Evolutionary conservation across 2,797 vertebrate genomes (phyloP), one percentile per base, ranked within the genome.

Genomic region (Cottoperca gobio): DNA sequence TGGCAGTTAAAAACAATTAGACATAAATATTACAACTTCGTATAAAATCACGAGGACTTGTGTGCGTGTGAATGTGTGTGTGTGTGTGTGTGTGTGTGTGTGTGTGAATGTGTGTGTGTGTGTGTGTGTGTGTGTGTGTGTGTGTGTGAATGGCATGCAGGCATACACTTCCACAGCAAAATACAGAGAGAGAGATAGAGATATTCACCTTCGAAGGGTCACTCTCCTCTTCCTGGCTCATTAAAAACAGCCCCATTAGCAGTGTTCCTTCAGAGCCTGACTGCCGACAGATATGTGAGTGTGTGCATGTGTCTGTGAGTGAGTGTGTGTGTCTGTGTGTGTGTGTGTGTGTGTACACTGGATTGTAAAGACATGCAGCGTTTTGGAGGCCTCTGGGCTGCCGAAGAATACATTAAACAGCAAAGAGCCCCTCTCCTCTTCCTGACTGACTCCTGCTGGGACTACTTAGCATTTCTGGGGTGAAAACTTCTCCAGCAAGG

Each of bases 381-480:
- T 92, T 93, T 91, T 89, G 88, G 88, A 93, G 91, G 92, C 92
- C 92, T 94, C 86, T 88, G 83, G 88, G 91, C 90, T 89, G 85
- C 86, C 50, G 73, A 88, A 89, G 93, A 94, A 94, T 94, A 94
- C 87, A 94, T 94, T 93, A 93, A 94, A 92, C 91, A 86, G 87
- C 88, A 92, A 90, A 92, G 89, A 92, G 88, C 86, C 84, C 83
- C 84, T 89, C 87, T 91, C 76, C 86, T 90, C 91, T 86, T 90
- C 78, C 87, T 92, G 91, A 94, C 87, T 94, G 93, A 92, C 94
- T 94, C 96, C 95, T 94, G 95, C 95, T 91, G 95, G 93, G 95
- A 94, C 92, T 93, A 94, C 95, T 96, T 96, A 96, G 95, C 95
- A 96, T 94, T 89, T 93, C 89, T 92, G 88, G 93, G 95, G 94